These are phyloP conservation scores for Linnaemya tessellans DNA, from an alignment of 2,888 invertebrate genomes.

Conservation along the genomic window DNA sequence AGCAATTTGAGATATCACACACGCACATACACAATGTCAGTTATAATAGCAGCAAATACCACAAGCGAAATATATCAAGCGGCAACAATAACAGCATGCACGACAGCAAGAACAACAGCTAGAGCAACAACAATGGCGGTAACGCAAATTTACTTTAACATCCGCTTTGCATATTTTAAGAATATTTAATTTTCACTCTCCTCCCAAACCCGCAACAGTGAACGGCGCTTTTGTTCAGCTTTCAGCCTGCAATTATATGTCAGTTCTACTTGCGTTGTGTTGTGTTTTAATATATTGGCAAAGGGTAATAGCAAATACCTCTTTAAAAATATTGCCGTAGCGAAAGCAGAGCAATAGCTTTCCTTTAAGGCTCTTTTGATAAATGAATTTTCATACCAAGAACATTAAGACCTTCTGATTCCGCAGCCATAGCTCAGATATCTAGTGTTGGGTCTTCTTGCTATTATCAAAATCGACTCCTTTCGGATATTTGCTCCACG, in stretches of 20 bases:
- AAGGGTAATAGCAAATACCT: not conserved
- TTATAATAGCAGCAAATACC: not conserved
- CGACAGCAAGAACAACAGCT: constrained; percentile 1
- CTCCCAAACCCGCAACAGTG: not conserved
- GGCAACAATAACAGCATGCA: constrained; percentile 19
- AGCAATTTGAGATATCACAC: constrained; percentile 16
- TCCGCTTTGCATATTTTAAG: constrained; percentile 59
- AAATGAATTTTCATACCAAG: no score
- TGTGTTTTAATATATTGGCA: constrained; percentile 5
- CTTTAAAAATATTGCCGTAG: no score
- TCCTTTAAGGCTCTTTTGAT: no score
- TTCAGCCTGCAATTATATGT: not conserved
- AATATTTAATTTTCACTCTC: constrained; percentile 30
- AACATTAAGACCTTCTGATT: no score
- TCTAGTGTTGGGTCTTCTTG: no score
- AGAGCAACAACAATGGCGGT: constrained; percentile 25
- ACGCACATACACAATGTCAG: constrained; percentile 25
- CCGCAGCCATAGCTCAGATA: no score
- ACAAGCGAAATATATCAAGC: constrained; percentile 6
- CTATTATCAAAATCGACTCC: no score
- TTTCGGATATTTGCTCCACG: no score
- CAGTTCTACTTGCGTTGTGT: not conserved
- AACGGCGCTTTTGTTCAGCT: constrained; percentile 2
- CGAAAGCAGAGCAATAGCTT: no score
- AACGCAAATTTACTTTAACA: constrained; percentile 61